These are phyloP conservation scores for Argentina silus DNA, from an alignment of 2,797 vertebrate species.

Conservation along the genomic window DNA sequence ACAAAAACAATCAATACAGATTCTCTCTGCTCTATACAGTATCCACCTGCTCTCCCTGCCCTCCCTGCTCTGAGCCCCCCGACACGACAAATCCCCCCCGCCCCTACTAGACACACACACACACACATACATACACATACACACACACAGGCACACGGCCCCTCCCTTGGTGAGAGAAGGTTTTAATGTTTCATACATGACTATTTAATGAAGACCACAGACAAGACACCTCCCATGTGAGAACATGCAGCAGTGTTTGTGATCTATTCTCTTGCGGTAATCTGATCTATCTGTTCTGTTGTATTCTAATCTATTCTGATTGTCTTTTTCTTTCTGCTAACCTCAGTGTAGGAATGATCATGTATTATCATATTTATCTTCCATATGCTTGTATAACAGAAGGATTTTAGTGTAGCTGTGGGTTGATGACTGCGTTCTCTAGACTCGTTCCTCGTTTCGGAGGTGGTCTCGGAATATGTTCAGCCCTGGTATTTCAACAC, in stretches of 20 bases:
- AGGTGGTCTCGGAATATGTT: too few species aligned
- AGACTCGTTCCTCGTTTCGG: too few species aligned
- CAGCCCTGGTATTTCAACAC: too few species aligned
- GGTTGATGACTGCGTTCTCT: too few species aligned
- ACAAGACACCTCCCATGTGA: background rate
- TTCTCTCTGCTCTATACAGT: slow-evolving; percentile 87
- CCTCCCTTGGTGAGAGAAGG: background rate
- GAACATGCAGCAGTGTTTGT: too few species aligned
- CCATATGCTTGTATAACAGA: too few species aligned
- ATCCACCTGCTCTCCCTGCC: slow-evolving; percentile 88
- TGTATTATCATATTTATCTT: background rate
- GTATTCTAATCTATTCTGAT: background rate
- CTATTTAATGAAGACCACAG: slow-evolving; percentile 2
- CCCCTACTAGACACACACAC: background rate
- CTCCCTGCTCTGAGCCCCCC: slow-evolving; percentile 80
- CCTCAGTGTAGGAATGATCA: background rate
- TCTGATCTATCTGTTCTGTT: background rate
- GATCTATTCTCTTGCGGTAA: too few species aligned
- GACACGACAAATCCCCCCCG: too few species aligned
- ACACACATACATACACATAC: slow-evolving; percentile 55
- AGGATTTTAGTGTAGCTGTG: too few species aligned
- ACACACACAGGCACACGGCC: background rate
- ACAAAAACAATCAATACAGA: slow-evolving; percentile 95
- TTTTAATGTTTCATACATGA: slow-evolving; percentile 13
- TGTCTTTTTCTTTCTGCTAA: background rate